Base-by-base conservation (phyloP, 2,797 vertebrate genomes). In the Chelidonichthys spinosus region DNA sequence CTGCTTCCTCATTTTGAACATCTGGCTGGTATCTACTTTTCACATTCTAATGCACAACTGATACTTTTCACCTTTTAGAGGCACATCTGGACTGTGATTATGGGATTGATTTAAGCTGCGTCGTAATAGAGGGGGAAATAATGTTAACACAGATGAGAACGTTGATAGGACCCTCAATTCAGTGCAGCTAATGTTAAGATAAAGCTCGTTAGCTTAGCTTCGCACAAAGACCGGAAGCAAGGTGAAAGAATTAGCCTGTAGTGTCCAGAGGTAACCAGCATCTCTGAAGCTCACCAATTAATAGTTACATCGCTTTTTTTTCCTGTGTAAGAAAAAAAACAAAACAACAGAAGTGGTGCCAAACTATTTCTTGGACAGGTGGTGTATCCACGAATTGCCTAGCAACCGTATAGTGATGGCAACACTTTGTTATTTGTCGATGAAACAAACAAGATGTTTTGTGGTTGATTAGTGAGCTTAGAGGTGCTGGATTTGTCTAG, bases 1-100 rank as follows among this genome's bases (percentile, higher is more conserved):
- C 71, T 55, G 6, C 13, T 63, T 47, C n/a, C 39, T 49, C 66
- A 46, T 46, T n/a, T 46, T 63, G n/a, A 69, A 59, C 59, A 46
- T 74, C 55, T 58, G 60, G 37, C 7, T 60, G 13, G 55, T 62
- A 55, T 43, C 0, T 49, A 58, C 69, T 47, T 74, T 74, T 61
- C 10, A 72, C 39, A 60, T 65, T n/a, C 0, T 39, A 81, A 63
- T 56, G 32, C 35, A 58, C 39, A 63, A 55, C 6, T 46, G 2
- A 64, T 60, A 15, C 39, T 33, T 46, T 66, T 63, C n/a, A 63
- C n/a, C 37, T 43, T 14, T 32, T 74, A 66, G 6, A 74, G 36
- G 54, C 36, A 37, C 35, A 15, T 62, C 7, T 43, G 50, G 44
- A 36, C n/a, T 17, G 17, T 39, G 59, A 49, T 55, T 32, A 46